phyloP scores from a whole-genome alignment of 2,113 vertebrate species.

The Ptilorrhoa leucosticta region DNA sequence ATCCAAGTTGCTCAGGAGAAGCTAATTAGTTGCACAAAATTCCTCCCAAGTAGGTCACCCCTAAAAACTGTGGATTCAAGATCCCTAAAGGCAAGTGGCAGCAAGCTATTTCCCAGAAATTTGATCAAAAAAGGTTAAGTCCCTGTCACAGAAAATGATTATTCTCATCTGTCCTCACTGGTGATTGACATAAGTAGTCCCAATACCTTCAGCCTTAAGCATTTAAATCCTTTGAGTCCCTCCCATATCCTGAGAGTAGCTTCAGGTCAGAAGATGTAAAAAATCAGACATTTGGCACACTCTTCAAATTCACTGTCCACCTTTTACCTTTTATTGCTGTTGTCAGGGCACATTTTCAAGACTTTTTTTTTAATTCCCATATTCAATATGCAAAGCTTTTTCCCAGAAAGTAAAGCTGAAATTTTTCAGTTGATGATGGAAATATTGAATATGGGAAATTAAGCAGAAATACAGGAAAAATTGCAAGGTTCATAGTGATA shows the following conservation, averaged over 20 bases:
- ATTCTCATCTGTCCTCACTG: not conserved
- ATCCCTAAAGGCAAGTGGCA: not conserved
- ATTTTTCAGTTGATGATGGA: not conserved
- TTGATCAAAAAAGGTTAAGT: slow-evolving; percentile 25
- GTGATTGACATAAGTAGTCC: not conserved
- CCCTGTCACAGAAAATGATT: not conserved
- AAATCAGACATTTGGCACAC: not conserved
- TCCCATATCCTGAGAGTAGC: not conserved
- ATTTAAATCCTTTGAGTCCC: not conserved
- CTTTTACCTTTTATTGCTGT: not conserved
- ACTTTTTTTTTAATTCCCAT: not conserved
- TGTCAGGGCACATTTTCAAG: not conserved
- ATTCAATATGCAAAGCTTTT: not conserved
- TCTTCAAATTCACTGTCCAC: not conserved
- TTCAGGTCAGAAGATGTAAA: not conserved
- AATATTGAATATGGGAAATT: not conserved
- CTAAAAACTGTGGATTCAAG: not conserved
- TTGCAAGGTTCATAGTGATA: not conserved
- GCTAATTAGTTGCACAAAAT: slow-evolving; percentile 19
- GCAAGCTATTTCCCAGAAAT: not conserved
- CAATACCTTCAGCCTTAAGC: not conserved
- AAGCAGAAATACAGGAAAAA: not conserved
- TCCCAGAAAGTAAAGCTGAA: not conserved
- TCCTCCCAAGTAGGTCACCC: not conserved
- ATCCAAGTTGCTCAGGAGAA: not conserved